Conservation (phyloP, 1,140 invertebrate genomes). For the Rhyacophila brunnea region DNA sequence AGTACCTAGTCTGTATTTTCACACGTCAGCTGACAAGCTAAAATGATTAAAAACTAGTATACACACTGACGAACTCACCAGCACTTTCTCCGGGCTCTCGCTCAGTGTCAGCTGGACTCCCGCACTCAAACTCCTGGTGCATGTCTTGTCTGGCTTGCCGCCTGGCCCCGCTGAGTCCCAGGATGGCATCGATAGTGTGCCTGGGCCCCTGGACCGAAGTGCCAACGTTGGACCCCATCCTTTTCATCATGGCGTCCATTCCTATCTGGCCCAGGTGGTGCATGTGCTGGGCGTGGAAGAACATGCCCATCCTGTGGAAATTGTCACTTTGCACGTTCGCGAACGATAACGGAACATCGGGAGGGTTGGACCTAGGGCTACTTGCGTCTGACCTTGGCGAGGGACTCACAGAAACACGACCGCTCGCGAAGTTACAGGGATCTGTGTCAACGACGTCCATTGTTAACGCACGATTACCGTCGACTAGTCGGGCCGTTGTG, state of each 20-base stretch:
- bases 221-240: slow-evolving; percentile 10
- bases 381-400: slow-evolving; percentile 25
- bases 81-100: slow-evolving; percentile 31
- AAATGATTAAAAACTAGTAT: too few relatives aligned
- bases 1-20: too few relatives aligned
- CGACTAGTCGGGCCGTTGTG: too few relatives aligned
- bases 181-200: slow-evolving; percentile 50
- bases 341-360: slow-evolving; percentile 2
- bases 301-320: slow-evolving; percentile 30
- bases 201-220: slow-evolving; percentile 39
- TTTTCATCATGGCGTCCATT: slow-evolving; percentile 26
- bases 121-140: slow-evolving; percentile 18
- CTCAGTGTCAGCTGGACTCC: slow-evolving; percentile 23
- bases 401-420: background rate
- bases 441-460: too few relatives aligned
- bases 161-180: slow-evolving; percentile 40
- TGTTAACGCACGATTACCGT: too few relatives aligned
- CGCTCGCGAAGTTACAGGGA: too few relatives aligned
- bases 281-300: slow-evolving; percentile 33
- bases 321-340: slow-evolving; percentile 13
- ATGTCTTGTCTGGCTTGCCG: slow-evolving; percentile 25
- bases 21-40: too few relatives aligned
- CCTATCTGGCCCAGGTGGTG: slow-evolving; percentile 26
- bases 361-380: slow-evolving; percentile 17
- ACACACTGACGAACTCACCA: slow-evolving; percentile 24